Conservation (phyloP, 2,888 invertebrate species). For the Aphelenchoides bicaudatus region DNA sequence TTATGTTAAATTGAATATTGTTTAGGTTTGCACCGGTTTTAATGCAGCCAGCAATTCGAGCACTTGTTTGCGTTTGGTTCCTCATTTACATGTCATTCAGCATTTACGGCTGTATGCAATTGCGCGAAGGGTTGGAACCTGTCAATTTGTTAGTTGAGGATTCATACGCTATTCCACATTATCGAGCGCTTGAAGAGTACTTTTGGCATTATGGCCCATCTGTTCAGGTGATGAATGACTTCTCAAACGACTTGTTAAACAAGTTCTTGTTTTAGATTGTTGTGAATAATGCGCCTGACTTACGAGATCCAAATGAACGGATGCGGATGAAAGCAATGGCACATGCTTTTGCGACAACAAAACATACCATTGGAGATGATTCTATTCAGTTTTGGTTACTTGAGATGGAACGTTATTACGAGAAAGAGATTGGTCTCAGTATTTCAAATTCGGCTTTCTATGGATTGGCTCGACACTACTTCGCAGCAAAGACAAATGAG, state of each 20-base stretch:
- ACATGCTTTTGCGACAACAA: constrained; percentile 55
- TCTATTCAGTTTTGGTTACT: constrained; percentile 58
- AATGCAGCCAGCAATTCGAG: constrained; percentile 56
- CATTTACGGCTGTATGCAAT: constrained; percentile 56
- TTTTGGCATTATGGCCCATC: constrained; percentile 59
- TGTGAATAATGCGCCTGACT: constrained; percentile 58
- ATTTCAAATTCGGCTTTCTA: constrained; percentile 47
- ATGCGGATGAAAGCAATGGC: constrained; percentile 46
- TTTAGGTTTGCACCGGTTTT: constrained; percentile 56
- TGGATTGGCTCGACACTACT: constrained; percentile 49
- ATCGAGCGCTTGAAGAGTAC: constrained; percentile 42
- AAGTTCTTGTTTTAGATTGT: constrained; percentile 39
- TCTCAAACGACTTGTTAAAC: not conserved
- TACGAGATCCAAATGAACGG: constrained; percentile 43
- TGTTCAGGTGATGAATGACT: constrained; percentile 35
- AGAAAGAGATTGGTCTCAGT: constrained; percentile 40
- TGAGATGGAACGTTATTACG: constrained; percentile 57
- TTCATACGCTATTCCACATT: constrained; percentile 59
- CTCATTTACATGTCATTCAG: constrained; percentile 54
- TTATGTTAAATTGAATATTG: constrained; percentile 2
- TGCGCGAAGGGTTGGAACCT: constrained; percentile 50
- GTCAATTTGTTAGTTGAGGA: constrained; percentile 57
- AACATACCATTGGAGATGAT: constrained; percentile 57
- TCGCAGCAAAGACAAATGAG: constrained; percentile 46
- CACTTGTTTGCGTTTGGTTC: constrained; percentile 53